Evolutionary conservation across 2,888 invertebrate genomes (phyloP).

Genomic region (Lochmaea capreae): DNA sequence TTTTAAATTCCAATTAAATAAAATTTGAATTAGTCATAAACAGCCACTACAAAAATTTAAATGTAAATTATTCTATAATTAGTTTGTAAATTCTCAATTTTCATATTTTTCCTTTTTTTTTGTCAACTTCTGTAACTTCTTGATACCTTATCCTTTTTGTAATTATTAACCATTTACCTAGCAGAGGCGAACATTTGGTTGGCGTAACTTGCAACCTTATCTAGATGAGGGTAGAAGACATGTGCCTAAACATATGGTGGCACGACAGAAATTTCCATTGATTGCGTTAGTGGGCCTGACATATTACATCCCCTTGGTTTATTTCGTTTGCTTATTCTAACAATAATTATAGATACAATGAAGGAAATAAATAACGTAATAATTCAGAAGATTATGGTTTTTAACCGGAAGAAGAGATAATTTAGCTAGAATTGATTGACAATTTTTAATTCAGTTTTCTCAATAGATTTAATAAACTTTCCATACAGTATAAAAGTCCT

Average conservation of each 20-base stretch:
- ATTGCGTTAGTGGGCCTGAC: slow-evolving; percentile 2
- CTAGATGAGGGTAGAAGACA: slow-evolving; percentile 36
- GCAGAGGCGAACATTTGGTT: slow-evolving; percentile 1
- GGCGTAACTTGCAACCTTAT: slow-evolving; percentile 8
- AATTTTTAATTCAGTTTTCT: too few species aligned
- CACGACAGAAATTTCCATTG: neutral
- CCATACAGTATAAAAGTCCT: too few species aligned
- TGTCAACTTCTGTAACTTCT: too few species aligned
- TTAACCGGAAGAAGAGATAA: neutral
- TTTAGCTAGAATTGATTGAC: neutral
- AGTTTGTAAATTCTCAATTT: too few species aligned
- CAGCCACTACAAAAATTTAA: too few species aligned
- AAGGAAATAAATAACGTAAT: neutral
- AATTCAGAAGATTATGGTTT: neutral
- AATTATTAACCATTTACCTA: neutral
- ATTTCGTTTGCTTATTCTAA: neutral
- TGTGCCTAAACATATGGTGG: slow-evolving; percentile 34
- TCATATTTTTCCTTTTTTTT: too few species aligned
- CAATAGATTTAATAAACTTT: too few species aligned
- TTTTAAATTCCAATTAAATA: neutral
- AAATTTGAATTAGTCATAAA: too few species aligned
- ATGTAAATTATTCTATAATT: too few species aligned
- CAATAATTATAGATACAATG: neutral
- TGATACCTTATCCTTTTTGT: too few species aligned
- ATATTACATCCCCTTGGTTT: slow-evolving; percentile 1